phyloP scores from a whole-genome alignment of 2,113 vertebrate species.

The Podiceps cristatus region DNA sequence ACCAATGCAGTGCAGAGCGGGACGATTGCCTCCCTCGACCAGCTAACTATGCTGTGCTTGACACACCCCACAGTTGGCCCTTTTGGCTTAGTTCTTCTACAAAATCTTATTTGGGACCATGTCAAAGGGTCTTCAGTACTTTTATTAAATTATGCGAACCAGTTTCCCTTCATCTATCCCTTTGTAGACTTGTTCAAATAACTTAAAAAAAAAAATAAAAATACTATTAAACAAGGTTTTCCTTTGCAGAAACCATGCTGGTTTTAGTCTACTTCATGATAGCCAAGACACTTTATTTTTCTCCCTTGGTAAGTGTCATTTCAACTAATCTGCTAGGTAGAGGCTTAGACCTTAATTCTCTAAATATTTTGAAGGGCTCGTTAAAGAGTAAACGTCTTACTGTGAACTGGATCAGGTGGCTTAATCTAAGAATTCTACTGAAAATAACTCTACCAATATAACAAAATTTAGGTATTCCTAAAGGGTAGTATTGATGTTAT shows the following conservation, averaged over 20 bases:
- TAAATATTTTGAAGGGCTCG: neutral
- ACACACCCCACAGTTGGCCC: accelerated
- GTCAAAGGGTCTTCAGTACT: neutral
- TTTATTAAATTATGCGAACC: neutral
- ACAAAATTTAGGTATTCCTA: neutral
- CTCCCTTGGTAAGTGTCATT: neutral
- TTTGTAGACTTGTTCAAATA: neutral
- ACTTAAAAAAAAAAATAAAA: neutral
- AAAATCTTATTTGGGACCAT: neutral
- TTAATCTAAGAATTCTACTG: neutral
- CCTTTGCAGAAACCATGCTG: neutral
- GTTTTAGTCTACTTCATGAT: neutral
- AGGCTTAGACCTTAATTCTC: neutral
- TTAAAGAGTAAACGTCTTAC: neutral
- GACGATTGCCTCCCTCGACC: accelerated
- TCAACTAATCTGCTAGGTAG: neutral
- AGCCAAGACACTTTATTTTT: neutral
- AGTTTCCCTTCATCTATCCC: neutral
- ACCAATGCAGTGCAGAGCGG: neutral
- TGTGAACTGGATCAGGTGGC: neutral
- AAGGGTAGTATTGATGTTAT: neutral
- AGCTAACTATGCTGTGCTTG: neutral
- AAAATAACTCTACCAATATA: neutral
- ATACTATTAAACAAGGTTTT: neutral
- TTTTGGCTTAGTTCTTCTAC: neutral